A percentile compares a stretch with the other conserved stretches of the same genome.
Evolutionary conservation across 2,888 invertebrate species (phyloP).

Genomic region (Rugalucina vietnamica): DNA sequence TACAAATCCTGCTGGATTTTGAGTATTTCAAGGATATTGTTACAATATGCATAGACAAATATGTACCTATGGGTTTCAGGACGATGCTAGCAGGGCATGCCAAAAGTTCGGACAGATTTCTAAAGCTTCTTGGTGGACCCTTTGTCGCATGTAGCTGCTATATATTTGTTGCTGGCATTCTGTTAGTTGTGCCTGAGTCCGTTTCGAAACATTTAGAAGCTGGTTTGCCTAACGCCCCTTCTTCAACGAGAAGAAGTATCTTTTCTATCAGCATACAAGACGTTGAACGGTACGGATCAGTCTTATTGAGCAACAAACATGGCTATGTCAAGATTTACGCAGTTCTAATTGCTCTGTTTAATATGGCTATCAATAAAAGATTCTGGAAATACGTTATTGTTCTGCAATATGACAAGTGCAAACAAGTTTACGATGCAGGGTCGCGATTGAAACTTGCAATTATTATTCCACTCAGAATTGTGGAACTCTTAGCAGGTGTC

Average conservation of each 20-base stretch:
- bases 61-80: background rate
- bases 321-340: background rate
- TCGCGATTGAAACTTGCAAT: background rate
- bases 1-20: background rate
- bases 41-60: background rate
- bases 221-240: background rate
- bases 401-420: background rate
- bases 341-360: background rate
- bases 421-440: background rate
- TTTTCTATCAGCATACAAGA: background rate
- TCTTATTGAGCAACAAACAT: background rate
- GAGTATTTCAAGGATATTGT: background rate
- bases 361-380: background rate
- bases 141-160: background rate
- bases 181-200: background rate
- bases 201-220: background rate
- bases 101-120: background rate
- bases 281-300: background rate
- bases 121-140: background rate
- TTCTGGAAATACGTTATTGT: background rate
- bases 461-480: background rate
- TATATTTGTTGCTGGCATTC: background rate
- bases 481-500: background rate
- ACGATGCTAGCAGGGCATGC: background rate
- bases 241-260: background rate